These are phyloP conservation scores for Trichomycterus rosablanca DNA, from an alignment of 2,113 vertebrate species.

Conservation along the genomic window DNA sequence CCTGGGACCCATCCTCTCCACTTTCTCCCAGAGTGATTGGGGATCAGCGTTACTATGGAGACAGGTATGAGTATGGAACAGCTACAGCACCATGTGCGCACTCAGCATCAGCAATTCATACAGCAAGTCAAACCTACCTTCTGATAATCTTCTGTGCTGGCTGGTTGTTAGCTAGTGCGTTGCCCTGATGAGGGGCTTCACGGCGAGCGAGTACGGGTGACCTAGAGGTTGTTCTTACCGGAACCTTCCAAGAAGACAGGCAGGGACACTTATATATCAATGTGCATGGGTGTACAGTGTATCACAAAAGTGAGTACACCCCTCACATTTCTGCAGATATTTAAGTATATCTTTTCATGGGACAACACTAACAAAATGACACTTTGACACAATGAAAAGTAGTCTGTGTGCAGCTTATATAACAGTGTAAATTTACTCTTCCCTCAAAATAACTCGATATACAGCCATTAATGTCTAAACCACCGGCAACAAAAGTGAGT, in stretches of 20 bases:
- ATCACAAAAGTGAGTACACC: background rate
- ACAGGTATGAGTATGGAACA: constrained; percentile 13
- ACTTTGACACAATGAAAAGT: too few species aligned
- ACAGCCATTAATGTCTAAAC: too few species aligned
- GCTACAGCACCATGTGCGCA: constrained; percentile 1
- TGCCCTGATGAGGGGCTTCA: constrained; percentile 81
- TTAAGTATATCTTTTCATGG: too few species aligned
- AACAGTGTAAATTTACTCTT: too few species aligned
- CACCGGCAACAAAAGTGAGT: too few species aligned
- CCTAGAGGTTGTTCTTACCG: constrained; percentile 89
- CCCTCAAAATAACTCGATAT: too few species aligned
- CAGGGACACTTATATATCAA: constrained; percentile 31
- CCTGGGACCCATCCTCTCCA: constrained; percentile 88
- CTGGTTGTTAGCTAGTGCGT: constrained; percentile 72
- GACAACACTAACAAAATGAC: too few species aligned
- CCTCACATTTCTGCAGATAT: background rate
- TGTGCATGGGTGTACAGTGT: background rate
- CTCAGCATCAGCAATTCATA: background rate
- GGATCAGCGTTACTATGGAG: constrained; percentile 82
- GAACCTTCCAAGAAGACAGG: constrained; percentile 69
- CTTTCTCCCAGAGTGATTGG: constrained; percentile 89
- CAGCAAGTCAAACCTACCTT: constrained; percentile 66
- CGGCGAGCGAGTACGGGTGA: constrained; percentile 89
- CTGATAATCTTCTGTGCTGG: constrained; percentile 77
- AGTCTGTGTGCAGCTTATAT: too few species aligned